Base-by-base conservation (phyloP, 2,888 invertebrate species). In the Hartigia nigra region DNA sequence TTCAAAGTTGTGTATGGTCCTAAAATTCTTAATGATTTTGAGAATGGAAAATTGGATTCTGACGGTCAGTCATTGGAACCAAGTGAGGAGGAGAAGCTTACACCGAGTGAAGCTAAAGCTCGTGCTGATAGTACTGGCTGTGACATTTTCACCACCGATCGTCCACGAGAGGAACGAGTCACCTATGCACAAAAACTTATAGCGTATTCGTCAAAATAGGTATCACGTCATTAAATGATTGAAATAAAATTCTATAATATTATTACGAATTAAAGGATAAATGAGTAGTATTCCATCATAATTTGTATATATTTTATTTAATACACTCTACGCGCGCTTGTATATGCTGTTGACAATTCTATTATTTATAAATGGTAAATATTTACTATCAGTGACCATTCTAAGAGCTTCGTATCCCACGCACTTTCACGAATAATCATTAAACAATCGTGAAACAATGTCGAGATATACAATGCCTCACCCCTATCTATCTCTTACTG, bases 1-100 rank as follows among this genome's bases (percentile, higher is more conserved):
- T 97, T 97, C 88, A 94, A 97, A 88, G 95, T 95, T 0, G 93
- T 97, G 0, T 98, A 98, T 89, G 95, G 95, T 1, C 91, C 94
- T 78, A 97, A 98, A 91, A 96, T 98, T 74, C 93, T 94, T 0
- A 92, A 94, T 76, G 97, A 98, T 90, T 97, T 94, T 86, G 94
- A 95, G 84, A 92, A 93, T 77, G 95, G 93, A 0, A 95, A 97
- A 89, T 91, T 98, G 76, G 94, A 95, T 86, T 93, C 93, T 70
- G 93, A 95, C 81, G 96, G 96, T 0, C 92, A 93, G 77, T 93
- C 97, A 0, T 82, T 94, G 70, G 94, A 96, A 82, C 97, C 97
- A 0, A 97, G 95, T 0, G 92, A 93, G 69, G 93, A 95, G 77
- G 98, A 98, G 91, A 93, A 93, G 85, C 90, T 97, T 69, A 94